Evolutionary conservation across 2,113 vertebrate genomes (phyloP).

Genomic region (Sisor rabdophorus): DNA sequence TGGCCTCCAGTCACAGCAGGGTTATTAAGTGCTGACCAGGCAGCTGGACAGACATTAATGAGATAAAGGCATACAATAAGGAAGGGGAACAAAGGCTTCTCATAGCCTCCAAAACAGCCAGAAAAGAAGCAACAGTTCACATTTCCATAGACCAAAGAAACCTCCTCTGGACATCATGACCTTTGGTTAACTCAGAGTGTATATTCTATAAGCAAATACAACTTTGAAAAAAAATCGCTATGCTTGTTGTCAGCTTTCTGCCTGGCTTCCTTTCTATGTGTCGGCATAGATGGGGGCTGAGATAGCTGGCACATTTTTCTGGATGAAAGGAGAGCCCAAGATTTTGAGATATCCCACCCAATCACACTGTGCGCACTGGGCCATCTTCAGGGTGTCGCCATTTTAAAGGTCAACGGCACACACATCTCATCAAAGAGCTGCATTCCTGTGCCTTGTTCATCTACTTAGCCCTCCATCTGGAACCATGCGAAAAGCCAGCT

Average conservation of each 20-base stretch:
- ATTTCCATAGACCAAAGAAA: conserved; percentile 25
- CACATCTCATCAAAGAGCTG: conserved; percentile 56
- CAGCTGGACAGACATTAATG: conserved; percentile 26
- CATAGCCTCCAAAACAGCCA: background rate
- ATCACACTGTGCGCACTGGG: conserved; percentile 58
- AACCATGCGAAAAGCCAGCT: conserved; percentile 53
- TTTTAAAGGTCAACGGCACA: conserved; percentile 68
- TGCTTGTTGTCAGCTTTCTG: conserved; percentile 8
- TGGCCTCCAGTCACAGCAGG: conserved; percentile 29
- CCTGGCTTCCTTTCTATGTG: conserved; percentile 15
- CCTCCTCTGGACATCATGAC: conserved; percentile 23
- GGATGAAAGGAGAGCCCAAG: conserved; percentile 44
- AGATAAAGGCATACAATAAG: conserved; percentile 21
- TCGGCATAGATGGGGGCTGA: background rate
- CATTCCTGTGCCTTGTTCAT: conserved; percentile 56
- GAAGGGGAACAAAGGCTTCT: conserved; percentile 21
- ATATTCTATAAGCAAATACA: conserved; percentile 27
- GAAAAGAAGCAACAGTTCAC: background rate
- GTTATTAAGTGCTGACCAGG: conserved; percentile 3
- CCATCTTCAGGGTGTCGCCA: conserved; percentile 59
- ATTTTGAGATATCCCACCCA: conserved; percentile 45
- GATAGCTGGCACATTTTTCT: conserved; percentile 36
- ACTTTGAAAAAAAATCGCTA: conserved; percentile 33
- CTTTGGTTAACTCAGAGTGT: conserved; percentile 26
- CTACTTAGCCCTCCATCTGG: conserved; percentile 56